These are phyloP conservation scores for Chiridota heheva DNA, from an alignment of 35 echinoderm and acorn worm species.

Conservation along the genomic window DNA sequence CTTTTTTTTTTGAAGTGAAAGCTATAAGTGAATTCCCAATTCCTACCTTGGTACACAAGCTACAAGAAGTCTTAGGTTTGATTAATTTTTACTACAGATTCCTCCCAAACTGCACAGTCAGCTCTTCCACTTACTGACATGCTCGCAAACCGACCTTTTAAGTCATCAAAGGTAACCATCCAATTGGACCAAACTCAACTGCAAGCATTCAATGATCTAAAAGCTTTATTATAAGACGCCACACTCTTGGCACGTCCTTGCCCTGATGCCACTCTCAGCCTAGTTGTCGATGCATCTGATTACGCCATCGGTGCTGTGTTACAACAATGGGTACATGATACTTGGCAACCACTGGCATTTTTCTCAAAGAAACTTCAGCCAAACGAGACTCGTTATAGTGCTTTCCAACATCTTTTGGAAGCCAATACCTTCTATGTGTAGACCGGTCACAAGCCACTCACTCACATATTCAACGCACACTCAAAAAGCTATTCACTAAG, in stretches of 20 bases:
- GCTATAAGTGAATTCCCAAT: constrained; percentile 46
- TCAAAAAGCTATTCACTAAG: constrained; percentile 48
- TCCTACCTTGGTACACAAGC: not conserved
- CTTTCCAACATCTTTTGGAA: constrained; percentile 39
- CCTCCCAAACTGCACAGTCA: constrained; percentile 36
- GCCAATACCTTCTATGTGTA: constrained; percentile 39
- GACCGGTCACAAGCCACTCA: constrained; percentile 45
- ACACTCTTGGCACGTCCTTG: constrained; percentile 44
- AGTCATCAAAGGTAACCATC: not conserved
- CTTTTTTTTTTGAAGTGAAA: constrained; percentile 37
- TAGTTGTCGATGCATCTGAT: constrained; percentile 64
- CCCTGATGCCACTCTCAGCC: constrained; percentile 5
- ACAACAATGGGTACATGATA: constrained; percentile 16
- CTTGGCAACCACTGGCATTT: constrained; percentile 52
- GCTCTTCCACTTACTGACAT: constrained; percentile 41
- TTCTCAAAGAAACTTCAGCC: constrained; percentile 49
- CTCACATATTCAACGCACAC: not conserved
- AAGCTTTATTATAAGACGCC: constrained; percentile 15
- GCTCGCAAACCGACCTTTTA: not conserved
- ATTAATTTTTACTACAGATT: constrained; percentile 72
- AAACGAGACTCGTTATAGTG: constrained; percentile 40
- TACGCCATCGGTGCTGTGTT: constrained; percentile 39
- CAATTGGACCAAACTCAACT: not conserved
- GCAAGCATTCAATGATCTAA: constrained; percentile 27
- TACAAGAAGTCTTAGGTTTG: constrained; percentile 43